These are phyloP conservation scores for Brachypalpus laphriformis DNA, from an alignment of 2,888 invertebrate genomes.

Conservation along the genomic window DNA sequence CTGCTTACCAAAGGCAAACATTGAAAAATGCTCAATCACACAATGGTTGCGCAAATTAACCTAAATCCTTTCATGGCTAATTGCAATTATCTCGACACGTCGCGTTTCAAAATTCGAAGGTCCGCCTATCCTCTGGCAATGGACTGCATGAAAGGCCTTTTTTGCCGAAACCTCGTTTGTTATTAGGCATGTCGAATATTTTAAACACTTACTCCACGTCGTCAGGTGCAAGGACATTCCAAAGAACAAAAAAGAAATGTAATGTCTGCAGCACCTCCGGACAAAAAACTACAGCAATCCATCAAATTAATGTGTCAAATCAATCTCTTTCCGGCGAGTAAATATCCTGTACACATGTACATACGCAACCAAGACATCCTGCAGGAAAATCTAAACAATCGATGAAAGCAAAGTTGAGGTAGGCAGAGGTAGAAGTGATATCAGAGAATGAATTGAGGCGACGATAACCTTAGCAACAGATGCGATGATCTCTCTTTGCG, in stretches of 20 bases:
- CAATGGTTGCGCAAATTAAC: no score
- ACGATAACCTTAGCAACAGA: conserved; percentile 2
- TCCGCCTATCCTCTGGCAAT: no score
- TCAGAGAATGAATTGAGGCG: not conserved
- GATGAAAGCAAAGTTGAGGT: not conserved
- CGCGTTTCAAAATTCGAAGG: no score
- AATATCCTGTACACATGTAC: not conserved
- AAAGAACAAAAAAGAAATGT: conserved; percentile 5
- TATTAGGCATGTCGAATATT: no score
- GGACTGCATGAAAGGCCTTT: no score
- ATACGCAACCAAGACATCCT: not conserved
- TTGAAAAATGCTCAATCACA: no score
- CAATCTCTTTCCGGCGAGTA: conserved; percentile 4
- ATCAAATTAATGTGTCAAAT: conserved; percentile 28
- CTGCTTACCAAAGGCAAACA: no score
- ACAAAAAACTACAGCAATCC: not conserved
- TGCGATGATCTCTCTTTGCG: conserved; percentile 6
- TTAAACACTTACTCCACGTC: no score
- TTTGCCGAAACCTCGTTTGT: no score
- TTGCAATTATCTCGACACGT: no score
- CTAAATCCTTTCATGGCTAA: no score
- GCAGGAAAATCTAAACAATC: not conserved
- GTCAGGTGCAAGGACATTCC: not conserved
- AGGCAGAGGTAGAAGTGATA: not conserved
- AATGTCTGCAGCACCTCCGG: not conserved